A percentile compares a stretch with the other conserved stretches of the same genome.
phyloP scores from a whole-genome alignment of 2,888 invertebrate genomes.

The Apantesis nais region DNA sequence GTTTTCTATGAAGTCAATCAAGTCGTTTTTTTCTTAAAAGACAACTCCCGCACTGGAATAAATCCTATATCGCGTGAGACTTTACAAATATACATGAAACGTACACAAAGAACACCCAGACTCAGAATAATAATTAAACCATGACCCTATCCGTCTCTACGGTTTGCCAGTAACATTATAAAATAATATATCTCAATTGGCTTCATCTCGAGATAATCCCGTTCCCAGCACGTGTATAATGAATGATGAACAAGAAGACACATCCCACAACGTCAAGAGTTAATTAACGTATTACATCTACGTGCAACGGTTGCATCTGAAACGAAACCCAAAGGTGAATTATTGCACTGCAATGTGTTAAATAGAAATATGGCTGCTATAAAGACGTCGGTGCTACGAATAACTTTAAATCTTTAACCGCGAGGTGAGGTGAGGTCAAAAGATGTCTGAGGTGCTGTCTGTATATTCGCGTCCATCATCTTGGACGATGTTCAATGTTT shows the following conservation, averaged over 20 bases:
- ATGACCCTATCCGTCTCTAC: no score
- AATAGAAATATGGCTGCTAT: slow-evolving; percentile 15
- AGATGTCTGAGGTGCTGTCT: neutral
- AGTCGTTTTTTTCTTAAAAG: no score
- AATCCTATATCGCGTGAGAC: no score
- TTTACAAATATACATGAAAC: no score
- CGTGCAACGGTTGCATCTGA: slow-evolving; percentile 25
- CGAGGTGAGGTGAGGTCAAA: neutral
- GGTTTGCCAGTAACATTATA: no score
- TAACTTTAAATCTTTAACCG: neutral
- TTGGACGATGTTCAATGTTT: neutral
- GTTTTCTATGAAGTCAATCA: no score
- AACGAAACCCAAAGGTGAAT: slow-evolving; percentile 9
- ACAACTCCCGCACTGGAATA: no score
- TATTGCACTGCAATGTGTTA: slow-evolving; percentile 9
- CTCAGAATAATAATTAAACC: no score
- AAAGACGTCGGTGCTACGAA: neutral
- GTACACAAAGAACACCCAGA: no score
- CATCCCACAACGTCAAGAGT: neutral
- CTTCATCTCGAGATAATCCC: neutral
- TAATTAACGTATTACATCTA: slow-evolving; percentile 37
- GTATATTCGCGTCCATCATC: neutral
- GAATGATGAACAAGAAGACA: neutral
- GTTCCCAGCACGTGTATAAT: neutral
- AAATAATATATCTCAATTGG: neutral